Evolutionary conservation across 2,888 invertebrate species (phyloP), one percentile per base, ranked within the genome.

Genomic region (Spialia ferax): DNA sequence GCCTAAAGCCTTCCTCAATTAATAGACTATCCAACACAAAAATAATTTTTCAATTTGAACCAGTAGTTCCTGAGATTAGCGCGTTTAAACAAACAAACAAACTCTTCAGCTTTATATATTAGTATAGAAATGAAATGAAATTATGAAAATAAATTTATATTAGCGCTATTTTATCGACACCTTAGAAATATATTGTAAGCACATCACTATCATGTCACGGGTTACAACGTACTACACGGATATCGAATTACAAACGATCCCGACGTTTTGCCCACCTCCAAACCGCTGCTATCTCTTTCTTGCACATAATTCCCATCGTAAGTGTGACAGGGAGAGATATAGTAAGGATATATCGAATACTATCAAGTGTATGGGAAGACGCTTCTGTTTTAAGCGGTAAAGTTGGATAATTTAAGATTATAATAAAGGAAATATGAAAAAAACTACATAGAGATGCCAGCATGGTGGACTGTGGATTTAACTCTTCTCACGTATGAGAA

Each of bases 241-340:
- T 45, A 45, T 45, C 45, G 45, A 45, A 45, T 45, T 45, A 45
- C 45, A 45, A 45, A 45, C 45, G 45, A 45, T 18, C 45, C 45
- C 45, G 45, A 15, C 45, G 18, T 45, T 45, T 15, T 10, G 45
- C 45, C 45, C 45, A 45, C 45, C 45, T 45, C 45, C 18, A 10
- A 18, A 18, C 15, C 15, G 18, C 45, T 8, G 6, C 18, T 45
- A 1, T 45, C 45, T 45, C 45, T 15, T 8, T 45, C 45, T 15
- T 18, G 7, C 45, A 45, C 18, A 15, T 2, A 2, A 2, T 45
- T 45, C 45, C 45, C 45, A 45, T 1, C 18, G 8, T 45, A 45
- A 7, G 45, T 8, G 45, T 18, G 45, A 45, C 0, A 18, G 45
- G 18, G 45, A 45, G 10, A 10, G 18, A 18, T n/a, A 45, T 18